Conservation (phyloP, 2,888 invertebrate genomes). For the Portevinia maculata region DNA sequence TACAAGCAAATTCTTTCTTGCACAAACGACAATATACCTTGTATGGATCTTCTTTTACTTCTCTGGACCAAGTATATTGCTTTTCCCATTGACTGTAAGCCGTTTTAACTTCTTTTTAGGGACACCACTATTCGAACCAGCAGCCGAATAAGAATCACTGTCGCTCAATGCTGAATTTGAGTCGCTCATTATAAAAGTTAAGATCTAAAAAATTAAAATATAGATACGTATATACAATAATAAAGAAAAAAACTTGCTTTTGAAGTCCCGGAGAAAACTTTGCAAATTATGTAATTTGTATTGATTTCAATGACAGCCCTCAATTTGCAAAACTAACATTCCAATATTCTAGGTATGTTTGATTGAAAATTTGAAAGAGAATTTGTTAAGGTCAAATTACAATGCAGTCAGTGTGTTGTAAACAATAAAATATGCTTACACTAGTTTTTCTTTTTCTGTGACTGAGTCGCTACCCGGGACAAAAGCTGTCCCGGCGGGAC, state of each 20-base stretch:
- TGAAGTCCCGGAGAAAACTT: too few species aligned
- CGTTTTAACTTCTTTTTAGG: slow-evolving; percentile 7
- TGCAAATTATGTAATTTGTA: too few species aligned
- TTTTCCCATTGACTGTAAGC: slow-evolving; percentile 23
- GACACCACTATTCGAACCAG: too few species aligned
- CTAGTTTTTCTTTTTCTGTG: too few species aligned
- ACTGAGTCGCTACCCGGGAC: too few species aligned
- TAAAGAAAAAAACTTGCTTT: too few species aligned
- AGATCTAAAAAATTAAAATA: too few species aligned
- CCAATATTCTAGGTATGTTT: neutral
- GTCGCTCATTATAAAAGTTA: slow-evolving; percentile 25
- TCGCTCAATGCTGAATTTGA: slow-evolving; percentile 23
- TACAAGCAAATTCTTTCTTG: slow-evolving; percentile 34
- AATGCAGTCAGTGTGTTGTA: slow-evolving; percentile 22
- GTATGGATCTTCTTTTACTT: slow-evolving; percentile 12
- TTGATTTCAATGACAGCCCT: too few species aligned
- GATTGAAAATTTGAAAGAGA: slow-evolving; percentile 13
- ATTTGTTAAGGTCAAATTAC: slow-evolving; percentile 12
- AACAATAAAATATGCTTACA: too few species aligned
- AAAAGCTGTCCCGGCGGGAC: too few species aligned
- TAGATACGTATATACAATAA: too few species aligned
- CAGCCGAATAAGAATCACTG: too few species aligned
- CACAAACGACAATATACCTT: slow-evolving; percentile 20
- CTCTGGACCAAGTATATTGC: slow-evolving; percentile 4
- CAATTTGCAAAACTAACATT: slow-evolving; percentile 8